Conservation (phyloP, 2,113 vertebrate species). For the Lasiurus borealis region DNA sequence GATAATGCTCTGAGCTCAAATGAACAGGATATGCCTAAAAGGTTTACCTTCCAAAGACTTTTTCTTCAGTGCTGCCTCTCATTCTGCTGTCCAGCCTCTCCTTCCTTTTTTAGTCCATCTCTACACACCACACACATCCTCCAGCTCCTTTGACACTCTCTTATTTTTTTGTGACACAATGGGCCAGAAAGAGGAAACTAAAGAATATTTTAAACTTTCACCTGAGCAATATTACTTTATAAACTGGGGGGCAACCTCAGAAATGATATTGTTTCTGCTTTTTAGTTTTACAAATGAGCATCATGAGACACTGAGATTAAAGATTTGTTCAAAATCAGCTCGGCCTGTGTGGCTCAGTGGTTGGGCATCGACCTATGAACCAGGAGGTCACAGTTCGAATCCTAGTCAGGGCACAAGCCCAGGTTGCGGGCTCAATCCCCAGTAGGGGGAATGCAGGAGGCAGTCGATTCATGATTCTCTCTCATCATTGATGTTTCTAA, state of each 20-base stretch:
- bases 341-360: too few species aligned
- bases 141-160: neutral
- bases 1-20: neutral
- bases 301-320: neutral
- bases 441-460: too few species aligned
- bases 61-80: neutral
- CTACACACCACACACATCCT: neutral
- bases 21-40: neutral
- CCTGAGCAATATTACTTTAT: neutral
- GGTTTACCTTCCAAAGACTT: neutral
- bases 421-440: too few species aligned
- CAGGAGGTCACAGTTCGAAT: too few species aligned
- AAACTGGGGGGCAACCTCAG: neutral
- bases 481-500: too few species aligned
- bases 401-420: too few species aligned
- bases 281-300: neutral
- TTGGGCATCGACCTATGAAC: too few species aligned
- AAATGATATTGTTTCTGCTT: neutral
- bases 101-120: neutral
- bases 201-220: neutral
- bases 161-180: neutral
- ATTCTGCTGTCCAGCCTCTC: neutral
- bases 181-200: neutral
- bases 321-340: neutral
- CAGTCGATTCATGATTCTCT: too few species aligned